These are phyloP conservation scores for Bambusicola thoracicus DNA, from an alignment of 2,113 vertebrate species.

Conservation along the genomic window DNA sequence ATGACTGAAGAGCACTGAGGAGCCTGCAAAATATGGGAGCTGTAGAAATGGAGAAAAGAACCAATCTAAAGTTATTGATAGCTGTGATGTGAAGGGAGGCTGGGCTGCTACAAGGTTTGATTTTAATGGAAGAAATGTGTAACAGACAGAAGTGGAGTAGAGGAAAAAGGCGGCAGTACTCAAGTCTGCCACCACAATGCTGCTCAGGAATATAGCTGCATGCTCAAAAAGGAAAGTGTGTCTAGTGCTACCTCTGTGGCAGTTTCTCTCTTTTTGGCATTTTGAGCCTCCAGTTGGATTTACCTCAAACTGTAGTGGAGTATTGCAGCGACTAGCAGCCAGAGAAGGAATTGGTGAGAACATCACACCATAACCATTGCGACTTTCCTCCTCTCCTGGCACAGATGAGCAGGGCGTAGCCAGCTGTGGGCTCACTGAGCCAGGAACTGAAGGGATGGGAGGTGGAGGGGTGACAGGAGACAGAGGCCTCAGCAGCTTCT, in stretches of 20 bases:
- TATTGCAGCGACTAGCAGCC: constrained; percentile 96
- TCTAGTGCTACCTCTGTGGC: not conserved
- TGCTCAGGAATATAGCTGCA: not conserved
- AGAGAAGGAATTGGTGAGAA: constrained; percentile 92
- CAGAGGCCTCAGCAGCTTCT: constrained; percentile 86
- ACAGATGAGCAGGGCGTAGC: constrained; percentile 79
- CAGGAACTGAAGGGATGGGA: constrained; percentile 77
- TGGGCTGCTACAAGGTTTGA: not conserved
- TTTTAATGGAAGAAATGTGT: not conserved
- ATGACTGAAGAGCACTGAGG: not conserved
- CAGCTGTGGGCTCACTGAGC: constrained; percentile 81
- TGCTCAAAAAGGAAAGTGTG: not conserved
- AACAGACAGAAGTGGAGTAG: not conserved
- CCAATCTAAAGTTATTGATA: not conserved
- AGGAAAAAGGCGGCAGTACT: not conserved
- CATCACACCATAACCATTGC: constrained; percentile 82
- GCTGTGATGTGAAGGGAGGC: not conserved
- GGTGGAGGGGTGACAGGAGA: constrained; percentile 90
- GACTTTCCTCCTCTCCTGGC: constrained; percentile 82
- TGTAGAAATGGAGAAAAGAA: not conserved
- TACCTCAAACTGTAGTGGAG: constrained; percentile 97
- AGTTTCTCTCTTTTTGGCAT: not conserved
- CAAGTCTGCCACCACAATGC: not conserved
- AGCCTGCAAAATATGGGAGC: not conserved
- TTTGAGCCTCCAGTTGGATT: not conserved